Base-by-base conservation (phyloP, 2,113 vertebrate genomes). In the Clupea harengus region DNA sequence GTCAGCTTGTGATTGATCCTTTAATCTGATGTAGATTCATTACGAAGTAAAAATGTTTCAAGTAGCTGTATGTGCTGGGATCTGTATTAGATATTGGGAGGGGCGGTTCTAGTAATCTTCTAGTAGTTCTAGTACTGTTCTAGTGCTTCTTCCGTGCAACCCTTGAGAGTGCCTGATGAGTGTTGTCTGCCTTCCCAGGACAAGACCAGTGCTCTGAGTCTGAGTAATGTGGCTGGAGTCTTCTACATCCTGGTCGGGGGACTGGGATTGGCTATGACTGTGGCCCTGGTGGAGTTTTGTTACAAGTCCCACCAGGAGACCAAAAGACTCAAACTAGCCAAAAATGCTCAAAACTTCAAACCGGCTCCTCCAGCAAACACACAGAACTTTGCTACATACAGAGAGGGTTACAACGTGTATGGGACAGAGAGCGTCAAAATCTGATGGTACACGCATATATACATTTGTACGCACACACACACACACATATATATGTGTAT, bases 181-280 rank as follows among this genome's bases (percentile, higher is more conserved):
- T 78, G 72, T 78, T 17, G 25, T 78, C 96, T 94, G 93, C 84
- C 97, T 96, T 95, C 94, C 95, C 96, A 99, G 98, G 98, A 99
- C 97, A 99, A 99, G 97, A 99, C 98, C 91, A 99, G 98, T 39
- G 98, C 98, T 83, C 96, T 99, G 92, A 99, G 98, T 94, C 95
- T 99, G 92, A 99, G 98, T 96, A 99, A 99, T 92, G 98, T 99
- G 88, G 98, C 98, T 50, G 98, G 98, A 32, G 98, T 99, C 93
- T 99, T 99, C 95, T 99, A 99, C 95, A 99, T 99, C 96, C 97
- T 99, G 87, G 98, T 99, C 0, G 98, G 98, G 89, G 98, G 98
- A 91, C 97, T 99, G 28, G 98, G 98, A 89, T 95, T 99, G 90
- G 98, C 98, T 93, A 99, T 99, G 98, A 99, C 99, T 82, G 98